These are phyloP conservation scores for Pogonomyrmex barbatus DNA, from an alignment of 1,140 invertebrate species.

Conservation along the genomic window DNA sequence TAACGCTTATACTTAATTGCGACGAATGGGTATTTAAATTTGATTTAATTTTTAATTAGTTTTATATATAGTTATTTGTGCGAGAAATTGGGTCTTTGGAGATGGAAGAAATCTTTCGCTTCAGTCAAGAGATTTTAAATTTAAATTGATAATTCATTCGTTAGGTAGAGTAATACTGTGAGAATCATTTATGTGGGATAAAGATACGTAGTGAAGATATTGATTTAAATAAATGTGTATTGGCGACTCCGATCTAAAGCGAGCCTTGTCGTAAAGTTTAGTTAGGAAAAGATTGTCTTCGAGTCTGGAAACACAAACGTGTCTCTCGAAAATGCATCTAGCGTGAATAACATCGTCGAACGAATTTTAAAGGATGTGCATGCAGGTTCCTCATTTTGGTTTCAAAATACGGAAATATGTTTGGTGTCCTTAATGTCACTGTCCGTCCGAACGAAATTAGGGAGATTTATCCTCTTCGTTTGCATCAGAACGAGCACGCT, in stretches of 20 bases:
- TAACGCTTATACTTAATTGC: constrained; percentile 2
- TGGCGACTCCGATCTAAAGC: background rate
- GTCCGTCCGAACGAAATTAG: constrained; percentile 52
- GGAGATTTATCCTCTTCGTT: constrained; percentile 51
- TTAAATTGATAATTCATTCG: background rate
- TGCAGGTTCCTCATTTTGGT: background rate
- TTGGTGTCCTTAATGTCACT: constrained; percentile 27
- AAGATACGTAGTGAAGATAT: background rate
- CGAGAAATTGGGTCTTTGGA: background rate
- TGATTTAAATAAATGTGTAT: background rate
- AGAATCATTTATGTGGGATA: background rate
- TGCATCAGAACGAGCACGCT: constrained; percentile 23
- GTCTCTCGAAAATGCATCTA: background rate
- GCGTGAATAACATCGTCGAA: background rate
- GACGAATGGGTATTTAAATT: constrained; percentile 34
- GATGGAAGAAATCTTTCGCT: background rate
- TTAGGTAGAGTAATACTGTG: background rate
- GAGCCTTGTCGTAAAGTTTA: background rate
- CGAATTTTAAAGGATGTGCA: background rate
- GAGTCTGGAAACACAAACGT: background rate
- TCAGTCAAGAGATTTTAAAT: background rate
- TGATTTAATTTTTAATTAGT: constrained; percentile 12
- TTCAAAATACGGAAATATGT: constrained; percentile 5
- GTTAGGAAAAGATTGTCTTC: background rate
- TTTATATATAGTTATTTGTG: background rate